Conservation (phyloP, 2,113 vertebrate genomes). For the Labeo rohita region DNA sequence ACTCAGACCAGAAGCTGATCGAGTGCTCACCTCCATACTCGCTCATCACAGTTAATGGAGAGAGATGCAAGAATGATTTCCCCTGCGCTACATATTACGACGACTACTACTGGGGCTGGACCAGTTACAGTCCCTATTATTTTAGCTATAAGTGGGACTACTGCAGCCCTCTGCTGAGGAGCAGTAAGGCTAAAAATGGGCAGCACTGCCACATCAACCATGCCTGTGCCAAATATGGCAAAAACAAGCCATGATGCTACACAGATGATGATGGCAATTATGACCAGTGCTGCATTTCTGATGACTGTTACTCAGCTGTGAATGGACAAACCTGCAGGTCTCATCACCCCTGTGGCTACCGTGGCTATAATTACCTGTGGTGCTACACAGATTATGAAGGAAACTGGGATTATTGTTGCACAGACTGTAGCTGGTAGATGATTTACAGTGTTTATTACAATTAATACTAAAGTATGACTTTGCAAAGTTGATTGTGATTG, state of each 20-base stretch:
- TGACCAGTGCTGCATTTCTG: conserved; percentile 33
- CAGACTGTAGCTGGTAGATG: no score
- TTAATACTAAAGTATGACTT: neutral
- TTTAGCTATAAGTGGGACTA: no score
- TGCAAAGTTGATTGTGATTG: neutral
- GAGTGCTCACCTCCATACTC: conserved; percentile 45
- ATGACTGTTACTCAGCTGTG: conserved; percentile 18
- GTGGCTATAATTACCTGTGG: no score
- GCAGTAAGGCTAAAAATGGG: neutral
- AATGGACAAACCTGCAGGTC: conserved; percentile 27
- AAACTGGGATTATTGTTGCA: conserved; percentile 48
- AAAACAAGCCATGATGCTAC: conserved; percentile 35
- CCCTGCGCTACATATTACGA: conserved; percentile 24
- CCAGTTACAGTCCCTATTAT: no score
- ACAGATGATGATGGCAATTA: conserved; percentile 20
- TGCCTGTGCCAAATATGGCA: conserved; percentile 23
- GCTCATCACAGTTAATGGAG: neutral
- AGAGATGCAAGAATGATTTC: no score
- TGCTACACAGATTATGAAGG: no score
- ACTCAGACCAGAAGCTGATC: neutral
- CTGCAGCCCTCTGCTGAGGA: conserved; percentile 41
- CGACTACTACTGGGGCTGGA: conserved; percentile 50
- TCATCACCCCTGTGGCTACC: conserved; percentile 22
- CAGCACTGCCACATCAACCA: conserved; percentile 31
- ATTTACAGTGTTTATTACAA: neutral